Evolutionary conservation across 2,888 invertebrate genomes (phyloP), one percentile per base, ranked within the genome.

Genomic region (Macaria notata): DNA sequence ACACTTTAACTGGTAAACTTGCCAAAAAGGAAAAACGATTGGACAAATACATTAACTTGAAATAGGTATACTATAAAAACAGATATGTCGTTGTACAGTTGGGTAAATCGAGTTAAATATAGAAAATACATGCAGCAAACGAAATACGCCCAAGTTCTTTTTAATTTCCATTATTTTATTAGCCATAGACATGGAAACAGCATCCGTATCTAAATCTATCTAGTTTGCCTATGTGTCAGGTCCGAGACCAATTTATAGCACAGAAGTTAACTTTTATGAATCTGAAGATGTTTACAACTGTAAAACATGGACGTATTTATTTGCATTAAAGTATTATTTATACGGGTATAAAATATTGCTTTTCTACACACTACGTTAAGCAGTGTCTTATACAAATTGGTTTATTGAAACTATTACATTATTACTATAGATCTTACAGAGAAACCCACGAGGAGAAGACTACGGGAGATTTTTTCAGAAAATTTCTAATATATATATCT

Each of bases 31-130:
- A 76, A 75, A 76, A 65, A 73, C 71, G 70, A 70, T 69, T 73
- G 73, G 71, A 73, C 70, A 71, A 78, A 76, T 72, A 70, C 61
- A 64, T 73, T 76, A 70, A 62, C 67, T 76, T 79, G 77, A 73
- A 78, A 80, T 78, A 82, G 77, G 79, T 80, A 80, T 72, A 77
- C 69, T 84, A 59, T 84, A 85, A 84, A 87, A 86, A 81, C 82
- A 79, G 89, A 89, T 89, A 88, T 89, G 89, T 89, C 82, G 75
- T 86, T 81, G 85, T 82, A 83, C 75, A 80, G 78, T 79, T 75
- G 76, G 78, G 65, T 57, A 49, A 53, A 57, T 53, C 19, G 57
- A 49, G 53, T 56, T 52, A 48, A 49, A 41, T 57, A 49, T 49
- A 56, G 30, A 31, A 49, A 49, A 56, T 49, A 49, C 45, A 45